Conservation (phyloP, 2,797 vertebrate species). For the Sebastes trivittatus region DNA sequence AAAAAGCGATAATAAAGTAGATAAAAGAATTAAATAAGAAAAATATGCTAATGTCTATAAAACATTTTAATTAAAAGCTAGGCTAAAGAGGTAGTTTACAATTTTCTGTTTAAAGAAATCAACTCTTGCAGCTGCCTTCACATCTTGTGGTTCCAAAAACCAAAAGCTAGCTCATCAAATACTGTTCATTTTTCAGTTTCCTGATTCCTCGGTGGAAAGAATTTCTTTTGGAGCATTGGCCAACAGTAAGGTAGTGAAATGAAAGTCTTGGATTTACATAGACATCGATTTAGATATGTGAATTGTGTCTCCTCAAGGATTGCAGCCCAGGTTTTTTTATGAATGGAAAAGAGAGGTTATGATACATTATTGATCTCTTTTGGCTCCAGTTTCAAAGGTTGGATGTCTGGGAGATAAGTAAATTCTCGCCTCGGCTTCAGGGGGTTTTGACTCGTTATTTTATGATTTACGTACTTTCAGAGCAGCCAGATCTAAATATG, state of each 20-base stretch:
- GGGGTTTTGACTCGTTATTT: slow-evolving; percentile 28
- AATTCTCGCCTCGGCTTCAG: background rate
- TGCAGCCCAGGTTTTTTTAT: background rate
- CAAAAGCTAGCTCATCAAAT: background rate
- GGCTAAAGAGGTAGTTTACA: background rate
- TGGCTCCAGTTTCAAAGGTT: slow-evolving; percentile 19
- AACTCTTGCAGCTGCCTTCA: background rate
- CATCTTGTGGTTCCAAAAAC: background rate
- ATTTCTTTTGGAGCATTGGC: background rate
- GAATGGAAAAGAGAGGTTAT: slow-evolving; percentile 9
- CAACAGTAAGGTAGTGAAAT: background rate
- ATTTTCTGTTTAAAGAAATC: background rate
- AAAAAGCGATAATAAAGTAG: background rate
- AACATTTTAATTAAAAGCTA: background rate
- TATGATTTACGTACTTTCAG: slow-evolving; percentile 10
- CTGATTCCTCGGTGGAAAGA: slow-evolving; percentile 13
- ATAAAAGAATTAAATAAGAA: fast-evolving
- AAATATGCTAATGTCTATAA: background rate
- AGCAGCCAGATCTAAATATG: slow-evolving; percentile 43
- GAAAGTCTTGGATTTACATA: slow-evolving; percentile 14
- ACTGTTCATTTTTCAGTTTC: slow-evolving; percentile 6
- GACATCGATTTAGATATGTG: slow-evolving; percentile 18
- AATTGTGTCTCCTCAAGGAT: background rate
- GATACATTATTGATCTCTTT: slow-evolving; percentile 45
- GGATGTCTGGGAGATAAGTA: background rate